A percentile compares a stretch with the other conserved stretches of the same genome.
phyloP scores from a whole-genome alignment of 2,888 invertebrate species.

The Luperina testacea region DNA sequence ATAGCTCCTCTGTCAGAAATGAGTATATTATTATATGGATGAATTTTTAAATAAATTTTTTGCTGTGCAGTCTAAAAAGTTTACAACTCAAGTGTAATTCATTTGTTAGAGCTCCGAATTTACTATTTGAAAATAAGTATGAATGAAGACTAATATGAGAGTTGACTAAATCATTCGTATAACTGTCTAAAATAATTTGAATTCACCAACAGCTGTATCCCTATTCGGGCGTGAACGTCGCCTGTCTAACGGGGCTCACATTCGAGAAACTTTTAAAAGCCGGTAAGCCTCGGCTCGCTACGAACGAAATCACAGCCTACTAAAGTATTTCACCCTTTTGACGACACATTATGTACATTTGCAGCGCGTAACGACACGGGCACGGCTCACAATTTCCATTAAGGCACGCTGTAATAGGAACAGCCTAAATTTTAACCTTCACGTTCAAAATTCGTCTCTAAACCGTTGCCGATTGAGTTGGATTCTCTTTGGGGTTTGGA shows the following conservation, averaged over 20 bases:
- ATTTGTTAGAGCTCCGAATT: not conserved
- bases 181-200: slow-evolving; percentile 60
- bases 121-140: not conserved
- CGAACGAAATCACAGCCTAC: slow-evolving; percentile 87
- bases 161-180: slow-evolving; percentile 40
- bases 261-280: slow-evolving; percentile 85
- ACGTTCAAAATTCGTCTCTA: slow-evolving; percentile 76
- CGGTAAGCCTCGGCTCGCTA: slow-evolving; percentile 79
- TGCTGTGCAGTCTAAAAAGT: not conserved
- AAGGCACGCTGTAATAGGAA: slow-evolving; percentile 79
- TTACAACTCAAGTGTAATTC: not conserved
- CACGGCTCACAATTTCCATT: slow-evolving; percentile 90
- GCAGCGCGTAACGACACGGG: slow-evolving; percentile 89
- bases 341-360: slow-evolving; percentile 90
- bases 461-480: slow-evolving; percentile 59
- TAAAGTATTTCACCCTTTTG: slow-evolving; percentile 90
- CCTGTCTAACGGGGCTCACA: slow-evolving; percentile 80
- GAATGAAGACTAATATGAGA: slow-evolving; percentile 22
- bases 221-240: slow-evolving; percentile 65
- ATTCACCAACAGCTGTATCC: slow-evolving; percentile 63
- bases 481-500: slow-evolving; percentile 56
- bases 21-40: not conserved
- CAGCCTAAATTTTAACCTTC: slow-evolving; percentile 76
- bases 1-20: not conserved
- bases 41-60: not conserved